Evolutionary conservation across 2,797 vertebrate genomes (phyloP), one percentile per base, ranked within the genome.

Genomic region (Nannoperca australis): DNA sequence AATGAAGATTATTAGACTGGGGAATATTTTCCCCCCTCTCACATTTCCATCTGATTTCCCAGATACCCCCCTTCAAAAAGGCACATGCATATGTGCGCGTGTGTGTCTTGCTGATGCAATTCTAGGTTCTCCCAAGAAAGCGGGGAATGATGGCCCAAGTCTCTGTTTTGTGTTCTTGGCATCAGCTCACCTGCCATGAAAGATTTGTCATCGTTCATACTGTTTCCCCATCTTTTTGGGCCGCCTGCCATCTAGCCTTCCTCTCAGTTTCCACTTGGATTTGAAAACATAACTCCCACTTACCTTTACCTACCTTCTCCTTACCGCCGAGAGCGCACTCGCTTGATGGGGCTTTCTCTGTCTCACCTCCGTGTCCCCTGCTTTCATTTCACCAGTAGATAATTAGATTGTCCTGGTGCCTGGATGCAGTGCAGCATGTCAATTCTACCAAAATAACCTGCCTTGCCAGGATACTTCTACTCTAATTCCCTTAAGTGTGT

Each of bases 321-420:
- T 63, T 5, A 56, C 15, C 15, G 54, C 47, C 5, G 53, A 76
- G 74, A 73, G 82, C 64, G 56, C 32, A 36, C 49, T 65, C 17
- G 3, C 76, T 80, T 49, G 3, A 22, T 55, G 64, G 56, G 69
- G 32, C 40, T 71, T 65, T 72, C 70, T 84, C 50, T 79, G 71
- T 74, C 70, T 75, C 67, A 20, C 77, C 73, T 69, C 30, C 7
- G 5, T 74, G 71, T 82, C 78, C 42, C 60, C 66, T 70, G 68
- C 62, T 71, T 74, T 82, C 71, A 68, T 87, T 84, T 75, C 76
- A 82, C 75, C 56, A 56, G 66, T 24, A 71, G 81, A 86, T 90
- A 87, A 92, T 91, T 83, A 80, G 76, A 91, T 92, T 89, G 82
- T 86, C 73, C 70, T 86, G 83, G 86, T 89, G 62, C 82, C 81